Conservation (phyloP, 2,888 invertebrate genomes). For the Chymomyza procnemis region DNA sequence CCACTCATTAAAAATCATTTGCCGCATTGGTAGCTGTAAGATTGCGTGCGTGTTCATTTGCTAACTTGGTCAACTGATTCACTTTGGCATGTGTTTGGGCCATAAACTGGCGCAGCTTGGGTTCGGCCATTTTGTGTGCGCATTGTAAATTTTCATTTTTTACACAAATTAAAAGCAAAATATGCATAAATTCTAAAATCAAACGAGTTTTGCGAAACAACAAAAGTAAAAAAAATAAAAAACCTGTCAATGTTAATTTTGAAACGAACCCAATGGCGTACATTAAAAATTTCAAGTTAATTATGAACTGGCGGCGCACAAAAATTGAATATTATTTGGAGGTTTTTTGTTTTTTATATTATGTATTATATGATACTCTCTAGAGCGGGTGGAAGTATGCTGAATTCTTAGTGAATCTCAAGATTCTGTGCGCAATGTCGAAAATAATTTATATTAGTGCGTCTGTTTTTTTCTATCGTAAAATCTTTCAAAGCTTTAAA, state of each 20-base stretch:
- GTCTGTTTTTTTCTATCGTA: too few relatives aligned
- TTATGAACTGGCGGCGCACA: background rate
- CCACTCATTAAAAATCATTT: slow-evolving; percentile 13
- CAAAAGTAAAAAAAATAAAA: slow-evolving; percentile 13
- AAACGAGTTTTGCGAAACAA: slow-evolving; percentile 40
- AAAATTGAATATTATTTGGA: background rate
- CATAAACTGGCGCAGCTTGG: slow-evolving; percentile 11
- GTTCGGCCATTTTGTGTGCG: slow-evolving; percentile 55
- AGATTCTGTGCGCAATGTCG: too few relatives aligned
- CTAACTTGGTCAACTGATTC: slow-evolving; percentile 11
- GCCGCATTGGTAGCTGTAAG: background rate
- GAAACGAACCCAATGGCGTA: slow-evolving; percentile 35
- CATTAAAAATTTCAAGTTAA: slow-evolving; percentile 19
- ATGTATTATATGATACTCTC: too few relatives aligned
- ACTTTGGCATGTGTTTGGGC: slow-evolving; percentile 23
- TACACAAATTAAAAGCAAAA: slow-evolving; percentile 56
- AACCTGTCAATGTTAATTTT: slow-evolving; percentile 54
- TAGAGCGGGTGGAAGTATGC: too few relatives aligned
- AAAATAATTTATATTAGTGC: too few relatives aligned
- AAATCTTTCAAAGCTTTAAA: too few relatives aligned
- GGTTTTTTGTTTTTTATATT: background rate
- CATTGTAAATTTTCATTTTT: slow-evolving; percentile 51
- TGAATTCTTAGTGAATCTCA: too few relatives aligned
- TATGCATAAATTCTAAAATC: slow-evolving; percentile 53
- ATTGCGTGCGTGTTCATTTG: background rate